Conservation (phyloP, 2,888 invertebrate genomes). For the Achlya flavicornis region DNA sequence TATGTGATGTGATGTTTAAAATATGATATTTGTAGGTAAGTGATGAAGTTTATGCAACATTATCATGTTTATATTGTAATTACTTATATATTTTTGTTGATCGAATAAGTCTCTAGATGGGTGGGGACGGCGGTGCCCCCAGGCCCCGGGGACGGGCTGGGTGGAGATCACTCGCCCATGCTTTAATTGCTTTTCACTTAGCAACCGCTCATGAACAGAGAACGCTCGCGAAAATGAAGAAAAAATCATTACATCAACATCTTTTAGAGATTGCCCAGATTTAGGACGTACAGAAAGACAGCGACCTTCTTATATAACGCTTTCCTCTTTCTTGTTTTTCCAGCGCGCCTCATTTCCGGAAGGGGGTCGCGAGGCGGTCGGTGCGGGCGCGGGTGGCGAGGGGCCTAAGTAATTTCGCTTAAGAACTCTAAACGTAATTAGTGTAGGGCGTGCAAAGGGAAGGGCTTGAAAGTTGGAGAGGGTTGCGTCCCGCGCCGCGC, state of each 20-base stretch:
- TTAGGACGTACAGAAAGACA: slow-evolving; percentile 77
- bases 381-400: slow-evolving; percentile 74
- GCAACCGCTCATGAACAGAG: slow-evolving; percentile 83
- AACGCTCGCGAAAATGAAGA: slow-evolving; percentile 79
- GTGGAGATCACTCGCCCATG: slow-evolving; percentile 83
- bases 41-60: slow-evolving; percentile 40
- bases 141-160: slow-evolving; percentile 46
- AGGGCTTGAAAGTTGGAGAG: slow-evolving; percentile 86
- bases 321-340: slow-evolving; percentile 82
- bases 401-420: slow-evolving; percentile 88
- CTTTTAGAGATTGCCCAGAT: slow-evolving; percentile 82
- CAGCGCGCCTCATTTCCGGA: slow-evolving; percentile 82
- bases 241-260: slow-evolving; percentile 84
- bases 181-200: slow-evolving; percentile 84
- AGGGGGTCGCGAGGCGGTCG: slow-evolving; percentile 69
- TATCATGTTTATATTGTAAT: slow-evolving; percentile 57
- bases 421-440: slow-evolving; percentile 89
- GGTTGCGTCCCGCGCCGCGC: slow-evolving; percentile 79
- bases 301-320: slow-evolving; percentile 77
- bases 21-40: too few species aligned
- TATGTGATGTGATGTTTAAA: too few species aligned
- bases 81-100: slow-evolving; percentile 65
- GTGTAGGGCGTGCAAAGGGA: slow-evolving; percentile 86
- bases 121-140: slow-evolving; percentile 43
- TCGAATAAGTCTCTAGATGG: slow-evolving; percentile 61